Evolutionary conservation across 2,113 vertebrate species (phyloP), one percentile per base, ranked within the genome.

Genomic region (Merops nubicus): DNA sequence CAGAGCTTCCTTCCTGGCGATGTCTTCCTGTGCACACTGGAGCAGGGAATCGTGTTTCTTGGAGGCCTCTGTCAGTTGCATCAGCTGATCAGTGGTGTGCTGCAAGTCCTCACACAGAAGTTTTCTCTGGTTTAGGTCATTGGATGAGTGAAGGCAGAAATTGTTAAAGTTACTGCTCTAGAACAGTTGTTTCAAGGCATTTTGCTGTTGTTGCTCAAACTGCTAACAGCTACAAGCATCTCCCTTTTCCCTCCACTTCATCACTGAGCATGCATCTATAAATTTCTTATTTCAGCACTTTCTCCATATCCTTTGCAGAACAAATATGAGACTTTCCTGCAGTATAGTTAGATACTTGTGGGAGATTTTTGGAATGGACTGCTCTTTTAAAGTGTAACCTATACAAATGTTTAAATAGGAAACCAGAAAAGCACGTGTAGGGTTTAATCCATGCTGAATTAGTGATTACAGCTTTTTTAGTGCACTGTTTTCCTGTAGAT

Each of bases 71-170:
- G 98, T 98, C 89, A 99, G 98, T 89, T 97, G 98, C 31, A 97
- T 98, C 72, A 99, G 98, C 95, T 99, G 98, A 82, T 99, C 99
- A 3, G 98, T 98, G 28, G 98, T 98, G 15, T 99, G 98, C 26
- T 92, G 81, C 89, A 99, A 65, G 57, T 99, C 99, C 47, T 99
- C 99, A 77, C 98, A 99, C 83, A 99, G 96, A 93, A 99, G 97
- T 48, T 99, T 99, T 77, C 98, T 98, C 99, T 99, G 26, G 91
- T 70, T 74, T 53, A 85, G 78, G 16, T 34, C 7, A 47, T 79
- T 38, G 36, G 38, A 65, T 40, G 15, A 74, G 17, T 50, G 54
- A 89, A 77, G 20, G 76, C 65, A 73, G 20, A 75, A 92, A n/a
- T 20, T 6, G 12, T 48, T 72, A 8, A 90, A 69, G 28, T 81